Percentiles rank a stretch among this genome's conserved stretches.
Evolutionary conservation across 2,888 invertebrate genomes (phyloP).

Genomic region (Drosophila lacicola): DNA sequence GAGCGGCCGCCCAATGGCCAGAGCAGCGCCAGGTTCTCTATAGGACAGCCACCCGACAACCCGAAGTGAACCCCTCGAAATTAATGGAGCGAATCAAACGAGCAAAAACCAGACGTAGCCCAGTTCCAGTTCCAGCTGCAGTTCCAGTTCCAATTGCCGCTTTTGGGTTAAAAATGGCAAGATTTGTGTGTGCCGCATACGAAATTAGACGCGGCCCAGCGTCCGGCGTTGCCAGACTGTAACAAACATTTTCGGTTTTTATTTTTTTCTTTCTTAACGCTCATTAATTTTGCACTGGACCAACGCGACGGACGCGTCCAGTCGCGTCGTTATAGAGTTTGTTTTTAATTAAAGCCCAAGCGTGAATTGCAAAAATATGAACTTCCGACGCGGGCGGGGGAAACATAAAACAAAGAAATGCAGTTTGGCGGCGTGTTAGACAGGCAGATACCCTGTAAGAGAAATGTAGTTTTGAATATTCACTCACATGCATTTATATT

Average conservation of each 20-base stretch:
- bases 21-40: not conserved
- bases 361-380: conserved; percentile 64
- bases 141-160: conserved; percentile 9
- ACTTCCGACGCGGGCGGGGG: conserved; percentile 50
- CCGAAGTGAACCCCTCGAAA: conserved; percentile 53
- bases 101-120: conserved; percentile 55
- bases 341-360: conserved; percentile 65
- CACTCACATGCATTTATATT: no score
- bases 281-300: conserved; percentile 52
- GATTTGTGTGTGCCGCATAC: conserved; percentile 76
- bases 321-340: conserved; percentile 25
- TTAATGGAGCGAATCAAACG: conserved; percentile 76
- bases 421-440: no score
- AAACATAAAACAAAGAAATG: not conserved
- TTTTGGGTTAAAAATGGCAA: conserved; percentile 73
- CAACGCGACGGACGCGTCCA: conserved; percentile 9
- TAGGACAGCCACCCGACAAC: not conserved
- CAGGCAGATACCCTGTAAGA: conserved; percentile 1
- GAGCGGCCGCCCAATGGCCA: conserved; percentile 31
- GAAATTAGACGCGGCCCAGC: conserved; percentile 59
- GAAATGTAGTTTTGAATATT: no score
- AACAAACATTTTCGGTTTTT: not conserved
- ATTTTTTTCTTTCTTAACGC: conserved; percentile 7
- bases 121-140: conserved; percentile 1
- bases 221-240: conserved; percentile 42